Evolutionary conservation across 2,113 vertebrate species (phyloP).

Genomic region (Zingel zingel): DNA sequence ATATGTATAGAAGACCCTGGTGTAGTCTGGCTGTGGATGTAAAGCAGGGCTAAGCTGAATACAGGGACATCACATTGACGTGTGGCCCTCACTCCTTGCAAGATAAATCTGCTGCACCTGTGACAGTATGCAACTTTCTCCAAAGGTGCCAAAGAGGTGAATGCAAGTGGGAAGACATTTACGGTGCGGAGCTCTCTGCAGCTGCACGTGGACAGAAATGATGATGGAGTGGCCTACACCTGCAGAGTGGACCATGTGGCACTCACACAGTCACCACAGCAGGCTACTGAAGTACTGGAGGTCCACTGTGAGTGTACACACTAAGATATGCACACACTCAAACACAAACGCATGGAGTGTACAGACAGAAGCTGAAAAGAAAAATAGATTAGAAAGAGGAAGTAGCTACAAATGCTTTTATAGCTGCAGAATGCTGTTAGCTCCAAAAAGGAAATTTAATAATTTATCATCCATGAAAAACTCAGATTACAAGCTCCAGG

Average conservation of each 20-base stretch:
- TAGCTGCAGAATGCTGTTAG: neutral
- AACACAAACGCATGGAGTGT: constrained; percentile 21
- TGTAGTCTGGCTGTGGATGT: constrained; percentile 8
- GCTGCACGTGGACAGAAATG: constrained; percentile 92
- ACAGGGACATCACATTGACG: neutral
- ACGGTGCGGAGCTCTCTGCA: constrained; percentile 95
- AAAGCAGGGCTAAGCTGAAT: neutral
- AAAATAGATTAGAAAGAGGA: neutral
- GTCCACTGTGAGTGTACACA: constrained; percentile 96
- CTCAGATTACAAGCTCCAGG: neutral
- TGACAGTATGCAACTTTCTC: constrained; percentile 71
- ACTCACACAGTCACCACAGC: constrained; percentile 90
- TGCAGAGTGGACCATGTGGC: constrained; percentile 98
- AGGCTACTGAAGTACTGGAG: constrained; percentile 95
- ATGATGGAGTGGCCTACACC: constrained; percentile 94
- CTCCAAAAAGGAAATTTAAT: neutral
- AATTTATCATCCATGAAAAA: neutral
- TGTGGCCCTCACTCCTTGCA: constrained; percentile 16
- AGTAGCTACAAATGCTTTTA: neutral
- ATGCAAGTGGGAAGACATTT: constrained; percentile 94
- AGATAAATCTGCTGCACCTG: constrained; percentile 43
- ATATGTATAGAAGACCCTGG: neutral
- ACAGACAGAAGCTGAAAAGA: neutral
- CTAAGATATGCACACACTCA: constrained; percentile 5
- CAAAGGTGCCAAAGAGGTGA: constrained; percentile 94